Evolutionary conservation across 2,888 invertebrate genomes (phyloP).

Genomic region (Drosophila greeni): DNA sequence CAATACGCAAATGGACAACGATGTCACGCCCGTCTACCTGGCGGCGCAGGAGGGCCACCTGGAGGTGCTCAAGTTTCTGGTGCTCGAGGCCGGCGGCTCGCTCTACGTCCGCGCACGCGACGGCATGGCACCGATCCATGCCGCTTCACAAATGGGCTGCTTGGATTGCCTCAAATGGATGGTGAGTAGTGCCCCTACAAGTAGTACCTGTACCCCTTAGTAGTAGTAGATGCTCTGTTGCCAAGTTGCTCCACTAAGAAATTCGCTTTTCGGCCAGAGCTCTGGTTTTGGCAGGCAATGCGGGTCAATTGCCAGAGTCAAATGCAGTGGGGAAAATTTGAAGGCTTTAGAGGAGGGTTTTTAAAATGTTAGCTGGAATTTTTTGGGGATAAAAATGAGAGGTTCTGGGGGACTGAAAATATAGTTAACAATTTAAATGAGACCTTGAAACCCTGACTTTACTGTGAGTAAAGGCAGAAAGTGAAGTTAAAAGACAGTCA

Average conservation of each 20-base stretch:
- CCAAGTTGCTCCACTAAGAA: conserved; percentile 6
- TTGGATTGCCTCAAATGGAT: conserved; percentile 93
- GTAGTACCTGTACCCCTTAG: background rate
- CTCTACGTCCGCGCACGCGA: conserved; percentile 90
- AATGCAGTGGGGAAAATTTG: background rate
- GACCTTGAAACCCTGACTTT: background rate
- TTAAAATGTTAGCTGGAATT: background rate
- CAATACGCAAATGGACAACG: conserved; percentile 95
- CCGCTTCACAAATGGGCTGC: conserved; percentile 93
- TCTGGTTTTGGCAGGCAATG: conserved; percentile 10
- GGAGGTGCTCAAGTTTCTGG: conserved; percentile 90
- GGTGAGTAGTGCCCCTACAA: conserved; percentile 81
- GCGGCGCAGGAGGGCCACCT: conserved; percentile 94
- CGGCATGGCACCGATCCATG: conserved; percentile 94
- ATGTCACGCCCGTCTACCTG: conserved; percentile 92
- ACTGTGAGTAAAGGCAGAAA: background rate
- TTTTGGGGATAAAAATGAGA: background rate
- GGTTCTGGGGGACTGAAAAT: background rate
- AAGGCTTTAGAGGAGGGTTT: background rate
- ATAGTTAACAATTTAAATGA: background rate
- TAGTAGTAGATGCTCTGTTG: background rate
- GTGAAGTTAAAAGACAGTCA: background rate
- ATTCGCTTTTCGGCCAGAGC: conserved; percentile 3
- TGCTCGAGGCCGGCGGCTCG: conserved; percentile 89
- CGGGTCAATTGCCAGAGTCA: conserved; percentile 25